Evolutionary conservation across 2,797 vertebrate genomes (phyloP), one percentile per base, ranked within the genome.

Genomic region (Margarornis squamiger): DNA sequence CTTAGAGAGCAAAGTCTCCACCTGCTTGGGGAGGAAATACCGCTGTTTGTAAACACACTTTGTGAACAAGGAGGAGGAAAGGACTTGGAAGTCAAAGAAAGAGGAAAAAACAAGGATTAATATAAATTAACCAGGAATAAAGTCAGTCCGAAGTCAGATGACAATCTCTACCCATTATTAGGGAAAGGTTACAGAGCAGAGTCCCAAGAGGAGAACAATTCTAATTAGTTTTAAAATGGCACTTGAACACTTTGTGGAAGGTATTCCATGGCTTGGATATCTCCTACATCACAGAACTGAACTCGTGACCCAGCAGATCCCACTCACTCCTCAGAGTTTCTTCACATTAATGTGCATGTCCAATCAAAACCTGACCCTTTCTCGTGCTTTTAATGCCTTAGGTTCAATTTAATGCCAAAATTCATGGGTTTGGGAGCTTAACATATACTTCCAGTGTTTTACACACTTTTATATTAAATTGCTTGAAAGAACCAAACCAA

Each of bases 221-320:
- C 88, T 89, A 76, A 94, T 94, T 92, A 81, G 26, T 20, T 90
- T 76, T 59, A 67, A 93, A 86, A 65, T 2, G 8, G 55, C 61
- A 24, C 93, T 93, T 48, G 90, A 66, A 63, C 76, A 75, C 58
- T 80, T 79, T 34, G 16, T 52, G 90, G 88, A 70, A 52, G 29
- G 43, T 73, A 49, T 73, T 70, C 83, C 71, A 23, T 0, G 7
- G 61, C 8, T 0, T 9, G 46, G 94, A 12, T 38, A 79, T 94
- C 90, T 95, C 73, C 62, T 65, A 1, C 26, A 84, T 83, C 95
- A 93, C 54, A 88, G 70, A 15, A 62, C 43, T 95, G 95, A 96
- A 86, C 93, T 32, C 14, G 0, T 90, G 94, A 94, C 93, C 94
- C 90, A 79, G 71, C 70, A 88, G 86, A 82, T 86, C 80, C 73